phyloP scores from a whole-genome alignment of 2,113 vertebrate species.

The Rhea pennata region DNA sequence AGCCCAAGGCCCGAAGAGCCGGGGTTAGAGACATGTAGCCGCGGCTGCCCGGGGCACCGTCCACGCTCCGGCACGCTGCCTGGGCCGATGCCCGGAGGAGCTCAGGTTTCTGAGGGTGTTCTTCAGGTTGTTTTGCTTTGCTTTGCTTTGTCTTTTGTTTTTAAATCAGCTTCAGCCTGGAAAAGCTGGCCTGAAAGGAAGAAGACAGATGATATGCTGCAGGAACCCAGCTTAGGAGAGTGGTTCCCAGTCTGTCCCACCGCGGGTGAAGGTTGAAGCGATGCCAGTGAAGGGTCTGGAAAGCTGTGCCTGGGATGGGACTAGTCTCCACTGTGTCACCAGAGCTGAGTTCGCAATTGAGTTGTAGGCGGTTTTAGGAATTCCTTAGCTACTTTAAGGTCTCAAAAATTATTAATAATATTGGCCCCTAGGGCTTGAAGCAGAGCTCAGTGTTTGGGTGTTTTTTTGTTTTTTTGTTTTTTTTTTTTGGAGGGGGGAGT shows the following conservation, averaged over 20 bases:
- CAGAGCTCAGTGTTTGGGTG: background rate
- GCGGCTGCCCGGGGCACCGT: background rate
- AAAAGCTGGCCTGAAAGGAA: background rate
- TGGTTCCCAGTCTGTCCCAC: background rate
- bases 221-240: background rate
- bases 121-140: too few species aligned
- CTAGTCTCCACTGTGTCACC: background rate
- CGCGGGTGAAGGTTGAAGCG: accelerated
- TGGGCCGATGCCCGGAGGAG: accelerated
- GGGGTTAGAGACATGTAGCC: background rate
- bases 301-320: background rate
- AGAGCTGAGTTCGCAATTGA: background rate
- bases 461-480: background rate
- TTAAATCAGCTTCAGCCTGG: background rate
- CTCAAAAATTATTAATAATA: background rate
- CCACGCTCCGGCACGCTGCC: background rate
- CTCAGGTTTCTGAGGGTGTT: background rate
- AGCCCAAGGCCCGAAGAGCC: background rate
- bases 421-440: background rate
- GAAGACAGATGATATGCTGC: background rate
- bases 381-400: background rate
- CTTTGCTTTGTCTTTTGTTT: background rate
- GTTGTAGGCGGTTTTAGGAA: background rate
- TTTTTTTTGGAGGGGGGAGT: too few species aligned
- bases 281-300: background rate